These are phyloP conservation scores for Nesoenas mayeri DNA, from an alignment of 2,113 vertebrate genomes.

Conservation along the genomic window DNA sequence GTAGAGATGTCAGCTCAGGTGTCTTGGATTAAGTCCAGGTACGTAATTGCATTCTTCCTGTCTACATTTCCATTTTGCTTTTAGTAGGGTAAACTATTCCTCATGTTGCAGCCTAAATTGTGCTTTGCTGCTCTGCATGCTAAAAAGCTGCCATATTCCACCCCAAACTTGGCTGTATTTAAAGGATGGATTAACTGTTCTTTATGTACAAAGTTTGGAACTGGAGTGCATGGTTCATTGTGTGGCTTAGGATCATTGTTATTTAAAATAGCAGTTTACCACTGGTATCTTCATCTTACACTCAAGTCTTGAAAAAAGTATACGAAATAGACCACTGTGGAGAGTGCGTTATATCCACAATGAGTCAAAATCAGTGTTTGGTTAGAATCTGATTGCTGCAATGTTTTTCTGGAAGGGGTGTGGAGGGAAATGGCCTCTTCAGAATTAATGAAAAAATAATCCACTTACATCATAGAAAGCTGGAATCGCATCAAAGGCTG, in stretches of 20 bases:
- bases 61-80: constrained; percentile 26
- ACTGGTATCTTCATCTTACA: background rate
- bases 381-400: background rate
- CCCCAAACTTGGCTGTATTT: constrained; percentile 48
- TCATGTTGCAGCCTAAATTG: background rate
- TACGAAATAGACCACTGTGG: background rate
- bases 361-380: background rate
- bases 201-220: constrained; percentile 39
- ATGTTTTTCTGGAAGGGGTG: background rate
- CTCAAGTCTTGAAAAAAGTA: background rate
- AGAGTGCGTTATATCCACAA: background rate
- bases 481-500: constrained; percentile 72
- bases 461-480: constrained; percentile 68
- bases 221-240: background rate
- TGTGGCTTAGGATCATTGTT: constrained; percentile 14
- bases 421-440: constrained; percentile 5
- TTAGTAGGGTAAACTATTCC: constrained; percentile 10
- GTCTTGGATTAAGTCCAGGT: background rate
- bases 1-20: constrained; percentile 17
- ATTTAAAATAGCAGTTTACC: constrained; percentile 31
- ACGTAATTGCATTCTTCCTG: constrained; percentile 17
- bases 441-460: constrained; percentile 54
- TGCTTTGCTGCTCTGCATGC: background rate
- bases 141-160: constrained; percentile 46
- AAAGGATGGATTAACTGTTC: constrained; percentile 62